Base-by-base conservation (phyloP, 1,140 invertebrate species). In the Trichonephila clavipes region DNA sequence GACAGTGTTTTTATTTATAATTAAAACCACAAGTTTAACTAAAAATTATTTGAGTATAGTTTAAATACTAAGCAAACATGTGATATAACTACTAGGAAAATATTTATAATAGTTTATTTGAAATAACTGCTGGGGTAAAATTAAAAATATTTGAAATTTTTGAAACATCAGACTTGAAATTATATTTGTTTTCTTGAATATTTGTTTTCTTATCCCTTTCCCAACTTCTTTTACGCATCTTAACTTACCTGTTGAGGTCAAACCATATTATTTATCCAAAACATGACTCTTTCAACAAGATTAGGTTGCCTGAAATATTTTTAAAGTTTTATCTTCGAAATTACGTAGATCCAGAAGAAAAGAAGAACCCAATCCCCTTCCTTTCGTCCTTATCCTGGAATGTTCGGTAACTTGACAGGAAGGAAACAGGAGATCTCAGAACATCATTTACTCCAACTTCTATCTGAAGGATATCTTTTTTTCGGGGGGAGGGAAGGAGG, bases 351-450 rank as follows among this genome's bases (percentile, higher is more conserved):
- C 10, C 18, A n/a, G 12, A 64, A 34, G 28, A 40, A 8, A 21
- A 18, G 40, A 7, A 58, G 81, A 28, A 34, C 69, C 18, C 58
- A 83, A 83, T 59, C 81, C 81, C n/a, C 21, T 19, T 58, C 2
- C 10, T n/a, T 51, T 44, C 64, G 19, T 72, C 44, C 64, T 44
- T 62, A 88, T 88, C 34, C 87, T 21, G 2, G 61, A 88, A 88
- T 88, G 51, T 58, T n/a, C 64, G 14, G 61, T n/a, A 72, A 58
- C 87, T 51, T 88, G 87, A 88, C 87, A 88, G 28, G 87, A 88
- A n/a, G 87, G 87, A 88, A 88, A 72, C 64, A 28, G 62, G 87
- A 88, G 64, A 88, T 69, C 61, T 24, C 12, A 21, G 34, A 40
- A 44, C 28, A 66, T 72, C 62, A 88, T 88, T 72, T 69, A 64